phyloP scores from a whole-genome alignment of 1,140 invertebrate genomes.

The Caerostris extrusa region DNA sequence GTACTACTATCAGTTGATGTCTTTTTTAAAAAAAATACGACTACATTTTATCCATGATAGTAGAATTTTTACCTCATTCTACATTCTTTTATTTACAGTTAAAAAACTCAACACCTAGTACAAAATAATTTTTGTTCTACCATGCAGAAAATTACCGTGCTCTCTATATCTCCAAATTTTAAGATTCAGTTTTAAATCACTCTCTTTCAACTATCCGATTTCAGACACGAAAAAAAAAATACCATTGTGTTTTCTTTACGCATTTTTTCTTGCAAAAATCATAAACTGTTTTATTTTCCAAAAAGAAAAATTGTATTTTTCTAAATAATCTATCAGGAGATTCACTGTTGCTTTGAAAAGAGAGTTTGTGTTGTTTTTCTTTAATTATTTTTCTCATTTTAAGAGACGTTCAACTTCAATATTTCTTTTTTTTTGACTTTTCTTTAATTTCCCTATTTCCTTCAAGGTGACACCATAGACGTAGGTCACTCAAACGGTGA shows the following conservation, averaged over 20 bases:
- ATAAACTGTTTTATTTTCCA: not conserved
- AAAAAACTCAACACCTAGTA: not conserved
- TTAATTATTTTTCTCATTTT: not conserved
- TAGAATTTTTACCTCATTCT: too few relatives aligned
- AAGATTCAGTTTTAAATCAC: not conserved
- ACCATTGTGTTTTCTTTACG: not conserved
- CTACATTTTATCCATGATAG: too few relatives aligned
- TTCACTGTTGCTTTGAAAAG: not conserved
- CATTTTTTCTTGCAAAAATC: not conserved
- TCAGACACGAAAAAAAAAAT: not conserved
- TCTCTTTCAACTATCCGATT: not conserved
- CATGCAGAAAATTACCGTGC: not conserved
- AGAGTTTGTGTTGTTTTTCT: not conserved
- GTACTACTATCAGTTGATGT: too few relatives aligned
- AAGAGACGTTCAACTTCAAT: not conserved
- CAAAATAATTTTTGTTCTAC: not conserved
- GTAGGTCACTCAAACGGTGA: slow-evolving; percentile 25
- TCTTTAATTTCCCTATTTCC: slow-evolving; percentile 9
- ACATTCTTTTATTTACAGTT: too few relatives aligned
- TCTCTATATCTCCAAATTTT: not conserved
- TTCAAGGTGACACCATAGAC: slow-evolving; percentile 18
- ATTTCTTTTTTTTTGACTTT: not conserved
- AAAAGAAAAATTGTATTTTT: not conserved
- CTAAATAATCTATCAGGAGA: not conserved
- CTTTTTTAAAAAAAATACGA: too few relatives aligned